Evolutionary conservation across 2,888 invertebrate species (phyloP).

Genomic region (Junonia oenone): DNA sequence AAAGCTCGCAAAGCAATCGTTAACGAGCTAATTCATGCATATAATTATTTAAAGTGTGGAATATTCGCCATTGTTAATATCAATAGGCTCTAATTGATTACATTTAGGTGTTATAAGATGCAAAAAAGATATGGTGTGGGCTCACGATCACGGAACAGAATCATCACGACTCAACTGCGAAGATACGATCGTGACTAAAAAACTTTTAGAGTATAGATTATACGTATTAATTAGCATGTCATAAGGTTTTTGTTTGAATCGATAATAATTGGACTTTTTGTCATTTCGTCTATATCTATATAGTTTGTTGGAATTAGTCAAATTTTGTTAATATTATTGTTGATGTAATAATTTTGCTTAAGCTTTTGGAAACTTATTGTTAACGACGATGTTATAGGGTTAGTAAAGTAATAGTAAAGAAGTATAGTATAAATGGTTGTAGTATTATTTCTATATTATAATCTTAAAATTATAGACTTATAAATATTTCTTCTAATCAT

Average conservation of each 20-base stretch:
- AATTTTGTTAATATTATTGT: too few species aligned
- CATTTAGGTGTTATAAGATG: slow-evolving; percentile 33
- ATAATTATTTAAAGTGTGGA: not conserved
- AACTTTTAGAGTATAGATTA: slow-evolving; percentile 32
- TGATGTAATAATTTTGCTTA: too few species aligned
- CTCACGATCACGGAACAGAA: slow-evolving; percentile 64
- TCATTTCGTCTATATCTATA: not conserved
- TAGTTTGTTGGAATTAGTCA: too few species aligned
- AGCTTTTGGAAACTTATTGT: too few species aligned
- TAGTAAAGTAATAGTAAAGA: too few species aligned
- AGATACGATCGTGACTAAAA: slow-evolving; percentile 37
- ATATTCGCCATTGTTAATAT: slow-evolving; percentile 22
- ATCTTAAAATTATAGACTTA: too few species aligned
- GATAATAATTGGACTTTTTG: slow-evolving; percentile 10
- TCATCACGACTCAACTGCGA: slow-evolving; percentile 46
- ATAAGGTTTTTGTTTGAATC: slow-evolving; percentile 42
- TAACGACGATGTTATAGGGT: too few species aligned
- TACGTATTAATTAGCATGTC: slow-evolving; percentile 40
- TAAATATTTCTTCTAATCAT: too few species aligned
- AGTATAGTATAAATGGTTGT: too few species aligned
- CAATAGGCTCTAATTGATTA: slow-evolving; percentile 40
- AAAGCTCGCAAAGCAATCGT: not conserved
- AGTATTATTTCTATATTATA: too few species aligned
- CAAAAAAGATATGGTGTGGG: slow-evolving; percentile 35
- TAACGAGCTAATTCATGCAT: not conserved